Base-by-base conservation (phyloP, 2,113 vertebrate species). In the Bombycilla garrulus region DNA sequence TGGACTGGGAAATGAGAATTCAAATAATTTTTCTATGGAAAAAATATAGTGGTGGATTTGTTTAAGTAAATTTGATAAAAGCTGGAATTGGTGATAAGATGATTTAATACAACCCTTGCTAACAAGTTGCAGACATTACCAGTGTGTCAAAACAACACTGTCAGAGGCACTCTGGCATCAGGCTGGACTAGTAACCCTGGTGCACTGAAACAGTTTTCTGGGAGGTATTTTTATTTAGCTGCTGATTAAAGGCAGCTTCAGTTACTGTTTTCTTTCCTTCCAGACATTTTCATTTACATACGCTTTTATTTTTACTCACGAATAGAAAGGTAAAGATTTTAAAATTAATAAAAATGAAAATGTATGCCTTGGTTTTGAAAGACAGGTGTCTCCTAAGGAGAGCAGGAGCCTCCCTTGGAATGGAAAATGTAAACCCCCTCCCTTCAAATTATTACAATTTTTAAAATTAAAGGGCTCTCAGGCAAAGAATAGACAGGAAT, bases 71-170 rank as follows among this genome's bases (percentile, higher is more conserved):
- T 61, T 74, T 80, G 82, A 92, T 96, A 84, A 93, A 79, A 91
- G 53, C 58, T 18, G 72, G 81, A 69, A 90, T 35, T 88, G 47
- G n/a, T 92, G 96, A 96, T 83, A 48, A 11, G 65, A 53, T 94
- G 88, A 96, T 97, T 93, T 93, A 96, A 96, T 96, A 76, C 28
- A 92, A 33, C n/a, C 69, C 67, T 82, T 78, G 47, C 79, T 94
- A 96, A 97, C 95, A 97, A 97, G 85, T 73, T 95, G 71, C 82
- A 97, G 96, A 81, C 81, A 64, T 92, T 95, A 85, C 66, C 84
- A 91, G 47, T 71, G 66, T 87, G 66, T 83, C 74, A 96, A 54
- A 96, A 92, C 31, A 72, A 44, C 82, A 88, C 38, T 94, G 86
- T 88, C 86, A 65, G 85, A 92, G 88, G 84, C 91, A 56, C 81